Evolutionary conservation across 2,113 vertebrate species (phyloP).

Genomic region (Odontesthes bonariensis): DNA sequence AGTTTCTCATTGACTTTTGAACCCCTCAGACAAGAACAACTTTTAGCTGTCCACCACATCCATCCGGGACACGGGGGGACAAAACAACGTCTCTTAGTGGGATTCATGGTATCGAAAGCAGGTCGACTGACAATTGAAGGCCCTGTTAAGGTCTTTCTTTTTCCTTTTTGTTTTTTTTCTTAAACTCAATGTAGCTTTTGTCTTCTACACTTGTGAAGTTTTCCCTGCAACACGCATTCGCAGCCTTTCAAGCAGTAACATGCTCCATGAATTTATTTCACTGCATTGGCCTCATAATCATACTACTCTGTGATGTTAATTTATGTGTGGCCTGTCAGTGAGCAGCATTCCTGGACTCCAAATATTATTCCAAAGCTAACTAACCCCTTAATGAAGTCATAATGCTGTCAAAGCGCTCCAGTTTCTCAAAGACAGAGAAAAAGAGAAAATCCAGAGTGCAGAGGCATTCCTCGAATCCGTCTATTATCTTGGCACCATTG

Average conservation of each 20-base stretch:
- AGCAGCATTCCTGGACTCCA: conserved; percentile 64
- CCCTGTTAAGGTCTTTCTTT: conserved; percentile 3
- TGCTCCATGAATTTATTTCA: conserved; percentile 47
- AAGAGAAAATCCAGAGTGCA: conserved; percentile 47
- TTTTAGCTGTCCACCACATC: conserved; percentile 17
- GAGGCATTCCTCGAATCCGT: conserved; percentile 66
- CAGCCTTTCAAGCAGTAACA: conserved; percentile 35
- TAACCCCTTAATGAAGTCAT: conserved; percentile 70
- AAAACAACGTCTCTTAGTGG: conserved; percentile 6
- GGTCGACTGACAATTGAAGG: background rate
- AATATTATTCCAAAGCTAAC: conserved; percentile 75
- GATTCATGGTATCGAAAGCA: conserved; percentile 16
- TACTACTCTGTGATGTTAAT: conserved; percentile 51
- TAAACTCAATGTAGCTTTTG: conserved; percentile 31
- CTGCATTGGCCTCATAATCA: conserved; percentile 62
- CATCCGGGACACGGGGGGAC: conserved; percentile 12
- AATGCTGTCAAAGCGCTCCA: conserved; percentile 65
- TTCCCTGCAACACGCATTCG: conserved; percentile 6
- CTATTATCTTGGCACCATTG: conserved; percentile 76
- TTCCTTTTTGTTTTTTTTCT: background rate
- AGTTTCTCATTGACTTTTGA: conserved; percentile 39
- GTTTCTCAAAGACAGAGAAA: conserved; percentile 55
- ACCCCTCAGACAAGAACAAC: conserved; percentile 41
- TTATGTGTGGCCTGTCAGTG: conserved; percentile 61
- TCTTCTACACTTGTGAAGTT: conserved; percentile 10